Evolutionary conservation across 2,113 vertebrate genomes (phyloP).

Genomic region (Steatornis caripensis): DNA sequence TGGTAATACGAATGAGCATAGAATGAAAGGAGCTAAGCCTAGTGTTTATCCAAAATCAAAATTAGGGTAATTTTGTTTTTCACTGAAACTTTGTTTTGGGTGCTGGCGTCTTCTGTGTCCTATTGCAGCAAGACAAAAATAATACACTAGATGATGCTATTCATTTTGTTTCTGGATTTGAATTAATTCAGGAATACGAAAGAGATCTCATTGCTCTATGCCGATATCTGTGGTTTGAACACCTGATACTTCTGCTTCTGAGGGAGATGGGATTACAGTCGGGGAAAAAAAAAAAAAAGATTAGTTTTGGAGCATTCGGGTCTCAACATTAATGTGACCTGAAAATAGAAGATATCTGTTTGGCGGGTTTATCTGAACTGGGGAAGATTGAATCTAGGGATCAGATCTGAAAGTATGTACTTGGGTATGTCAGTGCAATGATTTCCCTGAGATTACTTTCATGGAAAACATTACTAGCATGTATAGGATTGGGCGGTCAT

Average conservation of each 20-base stretch:
- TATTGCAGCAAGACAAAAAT: background rate
- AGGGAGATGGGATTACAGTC: background rate
- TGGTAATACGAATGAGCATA: background rate
- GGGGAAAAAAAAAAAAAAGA: background rate
- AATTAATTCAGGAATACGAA: conserved; percentile 1
- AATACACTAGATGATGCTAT: background rate
- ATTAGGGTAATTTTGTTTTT: background rate
- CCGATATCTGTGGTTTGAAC: background rate
- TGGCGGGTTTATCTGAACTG: background rate
- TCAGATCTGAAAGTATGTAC: background rate
- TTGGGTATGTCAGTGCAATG: background rate
- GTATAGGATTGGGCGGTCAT: background rate
- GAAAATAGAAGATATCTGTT: background rate
- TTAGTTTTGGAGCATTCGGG: background rate
- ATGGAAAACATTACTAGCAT: background rate
- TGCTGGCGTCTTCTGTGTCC: background rate
- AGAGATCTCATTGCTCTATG: background rate
- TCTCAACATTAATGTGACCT: background rate
- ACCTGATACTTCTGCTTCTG: background rate
- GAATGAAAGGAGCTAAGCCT: background rate
- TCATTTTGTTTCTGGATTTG: background rate
- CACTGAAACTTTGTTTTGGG: background rate
- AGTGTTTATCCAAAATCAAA: background rate
- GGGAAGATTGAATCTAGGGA: background rate
- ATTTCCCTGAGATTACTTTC: background rate